Evolutionary conservation across 2,797 vertebrate genomes (phyloP).

Genomic region (Nannoperca australis): DNA sequence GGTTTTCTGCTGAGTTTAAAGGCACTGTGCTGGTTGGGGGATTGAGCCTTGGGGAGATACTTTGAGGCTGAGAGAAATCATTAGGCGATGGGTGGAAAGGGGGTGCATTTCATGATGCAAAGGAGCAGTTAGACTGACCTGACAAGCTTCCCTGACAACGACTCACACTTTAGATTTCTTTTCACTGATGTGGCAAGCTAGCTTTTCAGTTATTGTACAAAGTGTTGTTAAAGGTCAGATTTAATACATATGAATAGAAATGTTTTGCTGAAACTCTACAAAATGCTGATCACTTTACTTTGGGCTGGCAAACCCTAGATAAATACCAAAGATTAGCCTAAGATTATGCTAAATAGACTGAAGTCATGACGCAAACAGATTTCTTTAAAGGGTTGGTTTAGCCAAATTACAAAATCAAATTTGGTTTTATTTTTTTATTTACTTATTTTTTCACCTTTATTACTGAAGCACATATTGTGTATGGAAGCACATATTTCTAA

Average conservation of each 20-base stretch:
- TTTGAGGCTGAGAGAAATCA: slow-evolving; percentile 67
- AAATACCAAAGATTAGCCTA: background rate
- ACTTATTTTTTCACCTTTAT: no score
- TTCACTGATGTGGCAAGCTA: slow-evolving; percentile 12
- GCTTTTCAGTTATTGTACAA: slow-evolving; percentile 15
- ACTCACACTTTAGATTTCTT: slow-evolving; percentile 28
- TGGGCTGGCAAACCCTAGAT: no score
- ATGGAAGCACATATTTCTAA: no score
- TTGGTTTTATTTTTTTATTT: no score
- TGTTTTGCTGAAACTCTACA: background rate
- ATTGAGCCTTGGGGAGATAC: slow-evolving; percentile 66
- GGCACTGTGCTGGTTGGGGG: slow-evolving; percentile 64
- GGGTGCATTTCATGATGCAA: slow-evolving; percentile 60
- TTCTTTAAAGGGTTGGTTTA: background rate
- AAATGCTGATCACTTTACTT: background rate
- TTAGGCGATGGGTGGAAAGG: slow-evolving; percentile 49
- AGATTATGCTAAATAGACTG: background rate
- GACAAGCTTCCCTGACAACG: slow-evolving; percentile 43
- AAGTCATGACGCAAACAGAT: background rate
- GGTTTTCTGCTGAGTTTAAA: slow-evolving; percentile 83
- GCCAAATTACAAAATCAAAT: no score
- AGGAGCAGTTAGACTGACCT: slow-evolving; percentile 66
- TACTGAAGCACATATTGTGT: no score
- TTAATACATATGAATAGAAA: background rate
- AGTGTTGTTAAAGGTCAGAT: slow-evolving; percentile 22